Evolutionary conservation across 2,888 invertebrate genomes (phyloP).

Genomic region (Cataglyphis livida): DNA sequence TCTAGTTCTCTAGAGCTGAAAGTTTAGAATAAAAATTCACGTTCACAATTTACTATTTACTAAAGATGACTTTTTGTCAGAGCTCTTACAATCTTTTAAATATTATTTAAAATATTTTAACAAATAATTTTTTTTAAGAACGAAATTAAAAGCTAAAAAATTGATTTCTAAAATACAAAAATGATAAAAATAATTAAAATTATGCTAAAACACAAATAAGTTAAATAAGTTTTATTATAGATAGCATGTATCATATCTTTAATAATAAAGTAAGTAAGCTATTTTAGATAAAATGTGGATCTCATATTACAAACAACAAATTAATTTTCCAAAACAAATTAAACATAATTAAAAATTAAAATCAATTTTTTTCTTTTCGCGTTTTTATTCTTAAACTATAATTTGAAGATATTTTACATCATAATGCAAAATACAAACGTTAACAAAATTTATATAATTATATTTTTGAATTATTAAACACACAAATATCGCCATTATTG

Average conservation of each 20-base stretch:
- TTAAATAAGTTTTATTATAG: background rate
- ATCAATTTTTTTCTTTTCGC: background rate
- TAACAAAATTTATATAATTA: background rate
- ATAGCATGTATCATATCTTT: background rate
- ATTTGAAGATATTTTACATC: background rate
- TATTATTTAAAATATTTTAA: too few relatives aligned
- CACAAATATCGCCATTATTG: background rate
- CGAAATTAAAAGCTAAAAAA: too few relatives aligned
- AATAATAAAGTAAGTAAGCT: background rate
- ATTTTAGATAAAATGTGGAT: background rate
- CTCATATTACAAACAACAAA: background rate
- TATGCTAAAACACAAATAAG: too few relatives aligned
- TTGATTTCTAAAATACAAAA: too few relatives aligned
- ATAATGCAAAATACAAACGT: background rate
- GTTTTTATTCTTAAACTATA: background rate
- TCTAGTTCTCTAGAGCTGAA: too few relatives aligned
- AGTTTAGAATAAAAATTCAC: too few relatives aligned
- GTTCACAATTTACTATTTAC: too few relatives aligned
- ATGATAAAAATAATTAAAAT: too few relatives aligned
- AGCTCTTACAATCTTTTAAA: too few relatives aligned
- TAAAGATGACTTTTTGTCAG: too few relatives aligned
- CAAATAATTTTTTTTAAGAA: too few relatives aligned
- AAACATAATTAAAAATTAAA: constrained; percentile 12
- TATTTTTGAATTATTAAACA: background rate
- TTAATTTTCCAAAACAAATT: constrained; percentile 3